Evolutionary conservation across 2,888 invertebrate species (phyloP).

Genomic region (Anoncus sp.): DNA sequence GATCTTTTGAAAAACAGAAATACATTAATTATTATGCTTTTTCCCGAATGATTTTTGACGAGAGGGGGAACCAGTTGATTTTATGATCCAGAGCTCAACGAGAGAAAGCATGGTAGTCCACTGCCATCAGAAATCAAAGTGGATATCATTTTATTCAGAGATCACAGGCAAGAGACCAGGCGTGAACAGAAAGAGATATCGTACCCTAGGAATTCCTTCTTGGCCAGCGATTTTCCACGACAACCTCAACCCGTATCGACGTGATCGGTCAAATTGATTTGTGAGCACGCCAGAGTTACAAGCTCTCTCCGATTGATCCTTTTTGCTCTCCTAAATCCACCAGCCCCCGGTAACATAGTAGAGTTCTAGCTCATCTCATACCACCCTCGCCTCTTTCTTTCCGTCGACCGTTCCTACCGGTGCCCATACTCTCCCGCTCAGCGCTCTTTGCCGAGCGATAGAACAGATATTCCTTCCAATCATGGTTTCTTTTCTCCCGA

Average conservation of each 20-base stretch:
- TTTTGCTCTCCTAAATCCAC: constrained; percentile 32
- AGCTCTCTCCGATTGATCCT: constrained; percentile 19
- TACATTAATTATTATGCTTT: too few species aligned
- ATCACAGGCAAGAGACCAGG: background rate
- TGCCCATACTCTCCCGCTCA: background rate
- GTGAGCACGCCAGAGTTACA: constrained; percentile 32
- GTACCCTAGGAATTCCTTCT: constrained; percentile 19
- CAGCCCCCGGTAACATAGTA: constrained; percentile 13
- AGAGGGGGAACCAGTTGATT: too few species aligned
- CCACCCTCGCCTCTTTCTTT: background rate
- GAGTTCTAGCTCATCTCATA: constrained; percentile 28
- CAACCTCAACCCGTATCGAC: constrained; percentile 12
- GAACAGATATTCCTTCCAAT: constrained; percentile 1
- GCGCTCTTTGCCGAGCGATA: constrained; percentile 7
- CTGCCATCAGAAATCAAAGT: background rate
- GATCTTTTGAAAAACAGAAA: too few species aligned
- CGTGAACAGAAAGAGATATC: constrained; percentile 14
- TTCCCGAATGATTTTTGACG: too few species aligned
- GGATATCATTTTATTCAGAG: constrained; percentile 10
- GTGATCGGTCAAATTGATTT: constrained; percentile 46
- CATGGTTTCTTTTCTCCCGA: constrained; percentile 1
- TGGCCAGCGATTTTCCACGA: constrained; percentile 30
- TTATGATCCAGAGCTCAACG: background rate
- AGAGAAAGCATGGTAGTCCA: background rate
- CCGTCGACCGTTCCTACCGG: background rate